phyloP scores from a whole-genome alignment of 2,888 invertebrate genomes.

The Vanessa cardui region DNA sequence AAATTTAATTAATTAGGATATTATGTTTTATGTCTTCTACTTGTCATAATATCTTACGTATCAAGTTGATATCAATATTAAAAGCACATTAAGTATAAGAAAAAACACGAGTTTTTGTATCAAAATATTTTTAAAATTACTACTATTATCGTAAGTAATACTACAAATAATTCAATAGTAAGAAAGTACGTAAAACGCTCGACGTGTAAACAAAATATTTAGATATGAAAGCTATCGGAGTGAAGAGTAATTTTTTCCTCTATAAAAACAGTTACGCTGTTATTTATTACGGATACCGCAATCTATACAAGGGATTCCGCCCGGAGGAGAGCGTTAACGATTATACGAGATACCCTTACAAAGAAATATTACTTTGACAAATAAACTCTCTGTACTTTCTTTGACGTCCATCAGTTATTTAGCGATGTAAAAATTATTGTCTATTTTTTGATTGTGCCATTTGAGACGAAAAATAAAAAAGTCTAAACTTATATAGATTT shows the following conservation, averaged over 20 bases:
- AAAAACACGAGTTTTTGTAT: too few species aligned
- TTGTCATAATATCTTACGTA: too few species aligned
- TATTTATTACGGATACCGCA: constrained; percentile 81
- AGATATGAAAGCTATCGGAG: constrained; percentile 72
- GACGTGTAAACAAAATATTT: constrained; percentile 55
- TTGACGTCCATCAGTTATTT: constrained; percentile 55
- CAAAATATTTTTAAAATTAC: not conserved
- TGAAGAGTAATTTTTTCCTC: constrained; percentile 60
- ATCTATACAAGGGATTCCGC: constrained; percentile 79
- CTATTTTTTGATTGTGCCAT: too few species aligned
- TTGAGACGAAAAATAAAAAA: too few species aligned
- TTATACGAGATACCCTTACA: constrained; percentile 70
- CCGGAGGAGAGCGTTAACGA: constrained; percentile 76
- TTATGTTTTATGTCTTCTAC: too few species aligned
- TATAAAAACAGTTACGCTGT: constrained; percentile 80
- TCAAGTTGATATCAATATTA: too few species aligned
- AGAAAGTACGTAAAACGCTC: not conserved
- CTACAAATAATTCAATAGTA: not conserved
- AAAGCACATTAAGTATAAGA: too few species aligned
- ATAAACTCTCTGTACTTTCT: constrained; percentile 67
- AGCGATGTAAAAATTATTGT: not conserved
- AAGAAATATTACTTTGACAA: constrained; percentile 79
- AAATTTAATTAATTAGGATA: too few species aligned
- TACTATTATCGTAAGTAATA: not conserved
- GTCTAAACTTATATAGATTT: too few species aligned